phyloP scores from a whole-genome alignment of 2,888 invertebrate genomes.

The Synanthedon andrenaeformis region DNA sequence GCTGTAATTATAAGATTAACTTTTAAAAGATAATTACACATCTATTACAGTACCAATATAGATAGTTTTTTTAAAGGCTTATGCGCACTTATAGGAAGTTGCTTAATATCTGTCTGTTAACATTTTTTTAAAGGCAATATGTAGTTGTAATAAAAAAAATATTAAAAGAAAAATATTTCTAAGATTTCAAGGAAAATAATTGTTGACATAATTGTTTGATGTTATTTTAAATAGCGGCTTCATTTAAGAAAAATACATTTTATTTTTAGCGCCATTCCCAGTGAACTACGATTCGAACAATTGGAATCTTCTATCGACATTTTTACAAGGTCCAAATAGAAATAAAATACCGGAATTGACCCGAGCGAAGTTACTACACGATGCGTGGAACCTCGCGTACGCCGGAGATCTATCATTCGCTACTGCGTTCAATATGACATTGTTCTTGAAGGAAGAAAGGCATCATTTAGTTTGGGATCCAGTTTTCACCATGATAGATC shows the following conservation, averaged over 20 bases:
- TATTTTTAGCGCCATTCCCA: slow-evolving; percentile 76
- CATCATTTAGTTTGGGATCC: slow-evolving; percentile 86
- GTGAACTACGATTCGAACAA: slow-evolving; percentile 85
- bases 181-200: not conserved
- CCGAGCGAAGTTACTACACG: slow-evolving; percentile 80
- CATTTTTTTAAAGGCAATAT: no score
- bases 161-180: no score
- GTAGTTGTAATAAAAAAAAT: no score
- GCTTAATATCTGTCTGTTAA: no score
- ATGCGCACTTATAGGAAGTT: no score
- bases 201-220: not conserved
- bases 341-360: slow-evolving; percentile 76
- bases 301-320: slow-evolving; percentile 80
- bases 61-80: no score
- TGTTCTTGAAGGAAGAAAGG: slow-evolving; percentile 79
- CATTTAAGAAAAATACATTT: no score
- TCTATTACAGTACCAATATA: no score
- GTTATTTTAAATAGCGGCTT: no score
- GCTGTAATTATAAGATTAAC: not conserved
- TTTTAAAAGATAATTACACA: not conserved
- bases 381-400: slow-evolving; percentile 83
- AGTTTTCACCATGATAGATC: slow-evolving; percentile 85
- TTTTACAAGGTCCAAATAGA: slow-evolving; percentile 68
- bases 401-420: slow-evolving; percentile 82
- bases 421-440: slow-evolving; percentile 82